A percentile compares a stretch with the other conserved stretches of the same genome.
Evolutionary conservation across 2,113 vertebrate species (phyloP).

Genomic region (human (Homo sapiens)): GRCh38 chr2:138955001-138955500

Average conservation of each 20-base stretch:
- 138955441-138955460: background rate
- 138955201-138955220: background rate
- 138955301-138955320: background rate
- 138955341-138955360: background rate
- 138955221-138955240: background rate
- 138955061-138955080: background rate
- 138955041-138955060: background rate
- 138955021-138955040: background rate
- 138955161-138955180: background rate
- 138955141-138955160: background rate
- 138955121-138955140: background rate
- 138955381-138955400: background rate
- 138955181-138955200: background rate
- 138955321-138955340: background rate
- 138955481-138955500: background rate
- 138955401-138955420: background rate
- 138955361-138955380: background rate
- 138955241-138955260: background rate
- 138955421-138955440: background rate
- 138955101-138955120: background rate
- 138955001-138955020: background rate
- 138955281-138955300: background rate
- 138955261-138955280: background rate
- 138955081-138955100: background rate
- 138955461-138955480: background rate